Evolutionary conservation across 1,140 invertebrate species (phyloP).

Genomic region (Neelides sp.): DNA sequence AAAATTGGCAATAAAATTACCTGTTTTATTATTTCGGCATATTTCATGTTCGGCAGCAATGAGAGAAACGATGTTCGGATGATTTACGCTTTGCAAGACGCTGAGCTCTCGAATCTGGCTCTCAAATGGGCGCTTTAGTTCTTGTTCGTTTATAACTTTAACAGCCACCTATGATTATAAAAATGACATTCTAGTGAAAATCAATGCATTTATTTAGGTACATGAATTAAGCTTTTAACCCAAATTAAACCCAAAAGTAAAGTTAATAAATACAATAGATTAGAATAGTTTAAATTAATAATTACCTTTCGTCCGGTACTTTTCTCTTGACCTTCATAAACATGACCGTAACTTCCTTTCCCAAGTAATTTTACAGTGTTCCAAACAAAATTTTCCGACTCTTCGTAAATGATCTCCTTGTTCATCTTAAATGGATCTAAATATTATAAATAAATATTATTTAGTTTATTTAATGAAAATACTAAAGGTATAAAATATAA

Average conservation of each 20-base stretch:
- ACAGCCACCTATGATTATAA: too few relatives aligned
- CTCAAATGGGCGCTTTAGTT: neutral
- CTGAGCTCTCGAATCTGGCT: constrained; percentile 91
- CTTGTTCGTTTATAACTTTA: neutral
- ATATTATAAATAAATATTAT: too few relatives aligned
- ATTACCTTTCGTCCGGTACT: constrained; percentile 14
- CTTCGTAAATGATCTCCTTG: neutral
- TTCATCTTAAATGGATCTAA: too few relatives aligned
- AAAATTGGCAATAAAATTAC: neutral
- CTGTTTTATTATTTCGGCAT: neutral
- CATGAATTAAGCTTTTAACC: neutral
- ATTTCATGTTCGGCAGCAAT: constrained; percentile 87
- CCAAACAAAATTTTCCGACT: constrained; percentile 18
- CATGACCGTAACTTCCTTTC: constrained; percentile 10
- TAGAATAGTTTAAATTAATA: neutral
- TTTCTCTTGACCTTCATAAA: constrained; percentile 14
- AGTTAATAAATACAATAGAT: too few relatives aligned
- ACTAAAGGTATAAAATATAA: too few relatives aligned
- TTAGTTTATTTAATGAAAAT: too few relatives aligned
- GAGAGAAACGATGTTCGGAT: constrained; percentile 90
- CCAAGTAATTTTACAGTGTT: constrained; percentile 12
- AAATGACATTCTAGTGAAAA: too few relatives aligned
- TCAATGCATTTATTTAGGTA: neutral
- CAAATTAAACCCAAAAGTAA: too few relatives aligned
- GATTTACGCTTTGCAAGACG: constrained; percentile 75